Base-by-base conservation (phyloP, 2,113 vertebrate species). In the Pogonocichla stellata region DNA sequence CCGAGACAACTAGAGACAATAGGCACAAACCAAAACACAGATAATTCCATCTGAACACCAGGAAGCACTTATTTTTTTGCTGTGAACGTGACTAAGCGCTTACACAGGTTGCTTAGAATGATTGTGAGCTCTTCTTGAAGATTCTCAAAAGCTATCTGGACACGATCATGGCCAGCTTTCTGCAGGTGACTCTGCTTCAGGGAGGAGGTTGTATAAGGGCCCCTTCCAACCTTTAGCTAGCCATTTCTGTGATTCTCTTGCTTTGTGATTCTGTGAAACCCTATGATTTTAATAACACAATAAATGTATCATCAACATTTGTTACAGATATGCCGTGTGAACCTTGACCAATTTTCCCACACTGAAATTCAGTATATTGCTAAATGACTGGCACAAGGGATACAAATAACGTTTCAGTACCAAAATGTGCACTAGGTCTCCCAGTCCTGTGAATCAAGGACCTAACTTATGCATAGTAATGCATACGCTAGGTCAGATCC, bases 381-480 rank as follows among this genome's bases (percentile, higher is more conserved):
- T 38, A 38, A 85, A 47, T 31, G 20, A 19, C 24, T 72, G 79
- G 74, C 9, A 60, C 4, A 65, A 80, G 2, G 9, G 16, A 47
- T 40, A 13, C 5, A 79, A 84, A 43, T 36, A 71, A 42, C 4
- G 1, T 26, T 71, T 85, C n/a, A 26, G 11, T 43, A 64, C 33
- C 16, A 86, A 82, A 92, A 80, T 26, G 38, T 2, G 53, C 5
- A 10, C 29, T 24, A 38, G 14, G 67, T 67, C 10, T 79, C 38
- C 12, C 20, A 64, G 48, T 43, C 16, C 3, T 42, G n/a, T 31
- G 36, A 80, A 77, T 7, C 12, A 5, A 72, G 33, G 89, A 70
- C 24, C 9, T 47, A n/a, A n/a, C 11, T 62, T 45, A 45, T 0
- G 3, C 6, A 14, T n/a, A 58, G 62, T 24, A 73, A 81, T 0